These are phyloP conservation scores for Sicus ferrugineus DNA, from an alignment of 2,888 invertebrate species.

Conservation along the genomic window DNA sequence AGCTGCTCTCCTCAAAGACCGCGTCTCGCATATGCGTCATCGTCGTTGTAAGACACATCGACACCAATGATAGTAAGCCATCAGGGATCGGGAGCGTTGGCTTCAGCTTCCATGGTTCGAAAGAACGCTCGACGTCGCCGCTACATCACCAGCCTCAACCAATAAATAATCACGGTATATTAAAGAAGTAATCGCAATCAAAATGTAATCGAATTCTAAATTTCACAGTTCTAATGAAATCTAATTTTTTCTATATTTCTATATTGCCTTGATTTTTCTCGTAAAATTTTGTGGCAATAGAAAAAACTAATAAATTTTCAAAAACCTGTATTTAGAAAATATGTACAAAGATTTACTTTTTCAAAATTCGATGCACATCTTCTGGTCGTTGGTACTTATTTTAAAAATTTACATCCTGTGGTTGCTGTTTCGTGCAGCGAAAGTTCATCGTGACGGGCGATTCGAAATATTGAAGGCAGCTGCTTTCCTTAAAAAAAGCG, in stretches of 20 bases:
- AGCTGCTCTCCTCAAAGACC: constrained; percentile 34
- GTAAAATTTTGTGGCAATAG: background rate
- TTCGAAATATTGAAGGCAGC: constrained; percentile 35
- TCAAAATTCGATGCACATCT: constrained; percentile 44
- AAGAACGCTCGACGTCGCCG: too few species aligned
- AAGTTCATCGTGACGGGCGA: constrained; percentile 40
- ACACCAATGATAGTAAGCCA: background rate
- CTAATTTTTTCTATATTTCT: background rate
- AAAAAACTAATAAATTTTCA: constrained; percentile 21
- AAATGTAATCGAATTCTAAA: too few species aligned
- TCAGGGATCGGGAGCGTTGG: background rate
- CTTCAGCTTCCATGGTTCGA: background rate
- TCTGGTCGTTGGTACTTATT: constrained; percentile 41
- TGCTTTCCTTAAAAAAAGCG: constrained; percentile 34
- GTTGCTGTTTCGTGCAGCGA: constrained; percentile 39
- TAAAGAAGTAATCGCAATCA: too few species aligned
- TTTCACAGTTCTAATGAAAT: too few species aligned
- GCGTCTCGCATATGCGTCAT: constrained; percentile 37
- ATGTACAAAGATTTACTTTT: constrained; percentile 42
- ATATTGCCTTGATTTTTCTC: constrained; percentile 14
- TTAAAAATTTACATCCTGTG: constrained; percentile 41
- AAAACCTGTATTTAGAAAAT: constrained; percentile 28
- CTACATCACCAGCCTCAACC: too few species aligned
- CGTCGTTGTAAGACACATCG: background rate
- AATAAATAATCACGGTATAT: too few species aligned